Base-by-base conservation (phyloP, 2,888 invertebrate species). In the Cyaniris semiargus region DNA sequence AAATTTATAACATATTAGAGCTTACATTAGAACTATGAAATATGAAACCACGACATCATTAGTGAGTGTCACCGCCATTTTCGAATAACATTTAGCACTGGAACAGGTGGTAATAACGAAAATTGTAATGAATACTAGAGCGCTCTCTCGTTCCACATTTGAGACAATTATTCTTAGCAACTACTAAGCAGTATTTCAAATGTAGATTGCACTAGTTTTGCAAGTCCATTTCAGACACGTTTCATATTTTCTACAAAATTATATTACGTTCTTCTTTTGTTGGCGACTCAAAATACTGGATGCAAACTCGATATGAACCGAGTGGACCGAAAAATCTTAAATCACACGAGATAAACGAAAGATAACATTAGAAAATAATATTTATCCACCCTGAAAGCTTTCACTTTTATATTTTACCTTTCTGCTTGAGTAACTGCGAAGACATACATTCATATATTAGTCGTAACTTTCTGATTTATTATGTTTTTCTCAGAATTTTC, bases 321-420 rank as follows among this genome's bases (percentile, higher is more conserved):
- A 66, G 27, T 66, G 66, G 66, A 66, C 27, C 66, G 7, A 66
- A 27, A 27, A 15, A 66, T 27, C 27, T 31, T 66, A 66, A 66
- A 66, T 66, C 27, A 31, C 66, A 15, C 66, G 15, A 66, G 66
- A 66, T 66, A 66, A 66, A 66, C 27, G 27, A 66, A 66, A 31
- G 66, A 66, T 66, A 66, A 66, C 27, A 66, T 66, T 66, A 66
- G 6, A 66, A 31, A 66, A 66, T 66, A 66, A 66, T 66, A 66
- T 66, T 66, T 66, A 27, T 66, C 18, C 66, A 66, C 27, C 27
- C 66, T 31, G 66, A 66, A 60, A 66, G 27, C 27, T 27, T 66
- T 60, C 23, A 23, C 60, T 21, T 60, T 60, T 23, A 58, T 8
- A 21, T 60, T 60, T 66, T 15, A 27, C 66, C 66, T 66, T 27